Percentiles rank a stretch among this genome's conserved stretches.
Conservation (phyloP, 2,888 invertebrate species). For the Notocelia uddmanniana region DNA sequence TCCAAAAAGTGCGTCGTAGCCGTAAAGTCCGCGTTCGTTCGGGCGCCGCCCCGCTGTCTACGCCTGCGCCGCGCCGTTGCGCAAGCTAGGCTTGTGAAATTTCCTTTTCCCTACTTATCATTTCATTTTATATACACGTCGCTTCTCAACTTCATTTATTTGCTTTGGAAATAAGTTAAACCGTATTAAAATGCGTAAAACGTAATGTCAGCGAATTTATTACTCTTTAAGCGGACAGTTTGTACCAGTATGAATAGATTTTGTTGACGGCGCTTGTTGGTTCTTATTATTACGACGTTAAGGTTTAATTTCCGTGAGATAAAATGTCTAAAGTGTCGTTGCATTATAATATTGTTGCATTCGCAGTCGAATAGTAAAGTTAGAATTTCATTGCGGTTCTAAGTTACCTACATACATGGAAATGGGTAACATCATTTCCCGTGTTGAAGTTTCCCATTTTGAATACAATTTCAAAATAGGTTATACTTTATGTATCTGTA, state of each 20-base stretch:
- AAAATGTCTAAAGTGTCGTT: neutral
- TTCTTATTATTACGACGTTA: neutral
- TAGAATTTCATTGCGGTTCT: neutral
- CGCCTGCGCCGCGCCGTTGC: constrained; percentile 11
- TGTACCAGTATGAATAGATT: no score
- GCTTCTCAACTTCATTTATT: constrained; percentile 1
- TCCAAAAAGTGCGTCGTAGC: neutral
- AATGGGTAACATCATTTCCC: neutral
- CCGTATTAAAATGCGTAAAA: neutral
- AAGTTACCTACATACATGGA: no score
- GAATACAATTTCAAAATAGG: neutral
- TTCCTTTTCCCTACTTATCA: constrained; percentile 13
- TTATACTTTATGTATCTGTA: neutral
- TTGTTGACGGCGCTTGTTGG: no score
- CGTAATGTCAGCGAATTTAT: neutral
- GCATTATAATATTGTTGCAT: neutral
- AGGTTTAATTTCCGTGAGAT: neutral
- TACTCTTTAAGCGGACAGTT: neutral
- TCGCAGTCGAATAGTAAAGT: neutral
- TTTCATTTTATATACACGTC: constrained; percentile 17
- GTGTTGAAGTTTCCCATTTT: neutral
- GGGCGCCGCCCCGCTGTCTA: constrained; percentile 39
- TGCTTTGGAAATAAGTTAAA: neutral
- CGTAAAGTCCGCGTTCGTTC: neutral
- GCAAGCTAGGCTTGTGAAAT: constrained; percentile 27